Evolutionary conservation across 2,797 vertebrate genomes (phyloP), one percentile per base, ranked within the genome.

Genomic region (Artibeus lituratus): DNA sequence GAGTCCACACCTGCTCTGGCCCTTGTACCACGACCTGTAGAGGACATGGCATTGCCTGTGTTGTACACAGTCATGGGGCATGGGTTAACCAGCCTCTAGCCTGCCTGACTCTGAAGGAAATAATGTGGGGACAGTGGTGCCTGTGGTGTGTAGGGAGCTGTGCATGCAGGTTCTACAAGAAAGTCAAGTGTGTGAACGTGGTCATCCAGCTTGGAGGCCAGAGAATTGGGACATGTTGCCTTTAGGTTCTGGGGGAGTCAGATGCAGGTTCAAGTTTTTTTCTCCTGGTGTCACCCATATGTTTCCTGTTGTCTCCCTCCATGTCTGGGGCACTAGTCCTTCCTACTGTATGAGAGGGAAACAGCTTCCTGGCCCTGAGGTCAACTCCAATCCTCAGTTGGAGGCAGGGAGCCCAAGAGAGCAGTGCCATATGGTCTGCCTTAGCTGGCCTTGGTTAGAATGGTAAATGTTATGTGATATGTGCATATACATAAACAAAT

Each of bases 31-130:
- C 0, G 4, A 32, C 32, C 4, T 5, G 2, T 1, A 1, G 62
- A 35, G 9, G 15, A 10, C 10, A 0, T 0, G 0, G 2, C 26
- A 0, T 19, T 1, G 0, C 0, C 10, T 24, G 39, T 1, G 0
- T 9, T 29, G 44, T 14, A 24, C 1, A 4, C 6, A 0, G 12
- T 0, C 44, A 0, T 3, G 10, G 26, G 32, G 1, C 9, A 0
- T 2, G n/a, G 5, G 26, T n/a, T 16, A 21, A 5, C 49, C 9
- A 24, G n/a, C 10, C 0, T 49, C 3, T 3, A 26, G 22, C 42
- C 32, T 19, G 8, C 35, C 8, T 1, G 21, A 11, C 14, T 26
- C 14, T 16, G 83, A 37, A 49, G 59, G 57, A 24, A 14, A 3
- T 16, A 24, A 24, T 0, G 16, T 49, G 22, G 32, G n/a, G 11